These are phyloP conservation scores for Neomonachus schauinslandi DNA, from an alignment of 2,113 vertebrate genomes.

Conservation along the genomic window DNA sequence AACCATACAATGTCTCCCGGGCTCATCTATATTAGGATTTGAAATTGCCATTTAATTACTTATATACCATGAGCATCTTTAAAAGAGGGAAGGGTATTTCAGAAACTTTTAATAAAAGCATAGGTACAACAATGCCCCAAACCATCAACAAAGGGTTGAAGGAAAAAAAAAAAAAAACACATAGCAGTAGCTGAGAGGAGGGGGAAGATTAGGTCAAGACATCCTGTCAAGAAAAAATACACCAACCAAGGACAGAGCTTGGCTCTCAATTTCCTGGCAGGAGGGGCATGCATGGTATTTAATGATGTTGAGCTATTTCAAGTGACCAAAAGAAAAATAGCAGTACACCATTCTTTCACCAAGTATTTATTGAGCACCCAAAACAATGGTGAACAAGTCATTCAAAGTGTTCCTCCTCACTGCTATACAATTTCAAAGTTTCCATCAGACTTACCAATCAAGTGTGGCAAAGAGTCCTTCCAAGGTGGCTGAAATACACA, in stretches of 20 bases:
- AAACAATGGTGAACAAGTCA: neutral
- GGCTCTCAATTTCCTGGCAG: neutral
- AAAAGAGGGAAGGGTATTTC: neutral
- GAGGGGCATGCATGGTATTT: neutral
- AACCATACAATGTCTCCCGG: neutral
- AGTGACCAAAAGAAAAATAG: neutral
- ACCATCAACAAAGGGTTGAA: neutral
- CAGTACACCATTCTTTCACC: neutral
- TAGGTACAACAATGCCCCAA: neutral
- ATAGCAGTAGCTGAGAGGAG: neutral
- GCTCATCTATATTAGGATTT: neutral
- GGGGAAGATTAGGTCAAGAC: neutral
- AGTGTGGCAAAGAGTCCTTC: neutral
- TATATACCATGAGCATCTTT: neutral
- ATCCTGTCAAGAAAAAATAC: neutral
- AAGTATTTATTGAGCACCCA: neutral
- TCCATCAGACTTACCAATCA: neutral
- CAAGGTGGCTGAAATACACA: neutral
- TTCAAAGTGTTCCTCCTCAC: neutral
- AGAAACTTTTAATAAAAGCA: neutral
- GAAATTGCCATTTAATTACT: conserved; percentile 9
- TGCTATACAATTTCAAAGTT: neutral
- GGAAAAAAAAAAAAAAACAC: neutral
- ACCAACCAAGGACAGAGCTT: neutral
- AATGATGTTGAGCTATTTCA: neutral